A percentile compares a stretch with the other conserved stretches of the same genome.
Conservation (phyloP, 92 coral and sea anemone species). For the Zoanthus sansibaricus region DNA sequence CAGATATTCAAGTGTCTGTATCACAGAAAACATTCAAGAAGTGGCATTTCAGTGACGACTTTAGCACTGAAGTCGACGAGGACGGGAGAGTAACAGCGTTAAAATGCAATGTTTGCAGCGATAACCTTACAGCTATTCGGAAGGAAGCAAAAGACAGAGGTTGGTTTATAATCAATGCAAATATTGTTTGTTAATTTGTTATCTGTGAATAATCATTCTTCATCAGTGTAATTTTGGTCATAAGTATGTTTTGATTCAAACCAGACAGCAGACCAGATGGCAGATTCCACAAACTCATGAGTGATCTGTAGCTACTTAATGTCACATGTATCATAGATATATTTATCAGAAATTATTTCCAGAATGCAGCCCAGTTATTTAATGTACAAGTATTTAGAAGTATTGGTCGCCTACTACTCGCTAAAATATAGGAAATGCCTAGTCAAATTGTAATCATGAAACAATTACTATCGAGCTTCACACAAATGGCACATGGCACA, state of each 20-base stretch:
- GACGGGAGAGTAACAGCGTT: conserved; percentile 19
- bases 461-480: not conserved
- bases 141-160: conserved; percentile 39
- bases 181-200: conserved; percentile 37
- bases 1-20: too few relatives aligned
- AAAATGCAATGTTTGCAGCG: conserved; percentile 26
- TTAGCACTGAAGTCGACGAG: conserved; percentile 25
- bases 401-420: not conserved
- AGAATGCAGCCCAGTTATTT: conserved; percentile 1
- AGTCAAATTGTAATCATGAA: not conserved
- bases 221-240: conserved; percentile 10
- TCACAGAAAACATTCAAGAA: not conserved
- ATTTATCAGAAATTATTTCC: conserved; percentile 33
- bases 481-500: conserved; percentile 7
- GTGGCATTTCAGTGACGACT: conserved; percentile 27
- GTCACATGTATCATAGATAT: conserved; percentile 5
- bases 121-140: conserved; percentile 21
- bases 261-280: conserved; percentile 33
- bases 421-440: not conserved
- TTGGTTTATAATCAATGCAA: conserved; percentile 33
- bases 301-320: conserved; percentile 14
- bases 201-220: conserved; percentile 19
- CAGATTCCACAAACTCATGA: not conserved
- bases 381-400: not conserved
- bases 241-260: conserved; percentile 31